A percentile compares a stretch with the other conserved stretches of the same genome.
phyloP scores from a whole-genome alignment of 2,888 invertebrate species.

The Ophraella communa region DNA sequence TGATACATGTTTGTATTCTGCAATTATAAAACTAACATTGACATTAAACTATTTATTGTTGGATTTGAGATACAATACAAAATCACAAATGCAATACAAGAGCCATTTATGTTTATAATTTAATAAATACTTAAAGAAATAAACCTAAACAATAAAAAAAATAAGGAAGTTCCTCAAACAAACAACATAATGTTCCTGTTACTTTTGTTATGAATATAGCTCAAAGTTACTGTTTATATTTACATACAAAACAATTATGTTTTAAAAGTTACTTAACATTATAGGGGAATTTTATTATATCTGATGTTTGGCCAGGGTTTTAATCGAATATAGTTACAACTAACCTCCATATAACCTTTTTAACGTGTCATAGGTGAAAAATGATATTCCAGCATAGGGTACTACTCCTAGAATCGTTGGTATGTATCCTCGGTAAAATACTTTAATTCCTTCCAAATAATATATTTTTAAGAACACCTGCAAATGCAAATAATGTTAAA shows the following conservation, averaged over 20 bases:
- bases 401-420: slow-evolving; percentile 94
- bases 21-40: slow-evolving; percentile 30
- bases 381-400: slow-evolving; percentile 96
- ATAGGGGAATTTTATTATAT: too few species aligned
- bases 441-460: slow-evolving; percentile 75
- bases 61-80: not conserved
- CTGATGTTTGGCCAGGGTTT: not conserved
- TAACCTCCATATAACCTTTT: slow-evolving; percentile 81
- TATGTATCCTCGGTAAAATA: slow-evolving; percentile 85
- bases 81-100: too few species aligned
- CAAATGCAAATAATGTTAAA: slow-evolving; percentile 21
- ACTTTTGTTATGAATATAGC: too few species aligned
- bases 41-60: not conserved
- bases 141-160: too few species aligned
- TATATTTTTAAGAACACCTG: slow-evolving; percentile 68
- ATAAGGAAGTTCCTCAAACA: too few species aligned
- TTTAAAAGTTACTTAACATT: too few species aligned
- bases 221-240: too few species aligned
- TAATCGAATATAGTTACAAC: not conserved
- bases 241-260: too few species aligned
- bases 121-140: too few species aligned
- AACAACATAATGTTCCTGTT: too few species aligned
- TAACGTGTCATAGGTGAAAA: slow-evolving; percentile 95
- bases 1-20: slow-evolving; percentile 48
- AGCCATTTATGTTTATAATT: too few species aligned